These are phyloP conservation scores for Adelphocoris suturalis DNA, from an alignment of 2,888 invertebrate genomes.

Conservation along the genomic window DNA sequence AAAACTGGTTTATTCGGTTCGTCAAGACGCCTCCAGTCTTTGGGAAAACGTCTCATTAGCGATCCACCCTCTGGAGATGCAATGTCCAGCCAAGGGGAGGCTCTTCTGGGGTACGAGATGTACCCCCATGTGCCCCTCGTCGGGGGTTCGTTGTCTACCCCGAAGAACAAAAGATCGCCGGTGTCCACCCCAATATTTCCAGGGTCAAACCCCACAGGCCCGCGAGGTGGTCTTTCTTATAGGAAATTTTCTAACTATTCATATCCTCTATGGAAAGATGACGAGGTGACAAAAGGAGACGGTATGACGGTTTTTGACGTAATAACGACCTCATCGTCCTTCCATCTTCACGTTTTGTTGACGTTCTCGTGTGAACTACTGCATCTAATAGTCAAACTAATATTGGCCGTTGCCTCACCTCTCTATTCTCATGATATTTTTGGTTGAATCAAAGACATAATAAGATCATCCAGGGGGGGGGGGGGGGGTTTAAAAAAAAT, in stretches of 20 bases:
- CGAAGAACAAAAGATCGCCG: not conserved
- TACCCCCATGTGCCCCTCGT: not conserved
- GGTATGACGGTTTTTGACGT: slow-evolving; percentile 15
- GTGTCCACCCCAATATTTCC: not conserved
- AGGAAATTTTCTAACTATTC: not conserved
- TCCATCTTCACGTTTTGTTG: too few species aligned
- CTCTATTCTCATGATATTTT: too few species aligned
- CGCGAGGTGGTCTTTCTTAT: not conserved
- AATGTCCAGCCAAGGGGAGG: not conserved
- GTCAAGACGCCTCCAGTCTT: not conserved
- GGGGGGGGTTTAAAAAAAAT: too few species aligned
- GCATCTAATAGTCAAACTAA: too few species aligned
- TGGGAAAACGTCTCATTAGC: slow-evolving; percentile 24
- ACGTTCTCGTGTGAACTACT: too few species aligned
- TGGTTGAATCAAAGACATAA: too few species aligned
- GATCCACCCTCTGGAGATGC: not conserved
- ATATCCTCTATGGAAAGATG: slow-evolving; percentile 1
- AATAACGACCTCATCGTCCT: not conserved
- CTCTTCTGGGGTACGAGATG: not conserved
- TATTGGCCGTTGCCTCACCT: too few species aligned
- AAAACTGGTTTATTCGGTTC: not conserved
- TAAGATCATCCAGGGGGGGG: too few species aligned
- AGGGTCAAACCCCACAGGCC: not conserved
- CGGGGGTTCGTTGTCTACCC: not conserved
- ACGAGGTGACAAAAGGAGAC: slow-evolving; percentile 6